Conservation (phyloP, 2,113 vertebrate species). For the Pygoscelis antarcticus region DNA sequence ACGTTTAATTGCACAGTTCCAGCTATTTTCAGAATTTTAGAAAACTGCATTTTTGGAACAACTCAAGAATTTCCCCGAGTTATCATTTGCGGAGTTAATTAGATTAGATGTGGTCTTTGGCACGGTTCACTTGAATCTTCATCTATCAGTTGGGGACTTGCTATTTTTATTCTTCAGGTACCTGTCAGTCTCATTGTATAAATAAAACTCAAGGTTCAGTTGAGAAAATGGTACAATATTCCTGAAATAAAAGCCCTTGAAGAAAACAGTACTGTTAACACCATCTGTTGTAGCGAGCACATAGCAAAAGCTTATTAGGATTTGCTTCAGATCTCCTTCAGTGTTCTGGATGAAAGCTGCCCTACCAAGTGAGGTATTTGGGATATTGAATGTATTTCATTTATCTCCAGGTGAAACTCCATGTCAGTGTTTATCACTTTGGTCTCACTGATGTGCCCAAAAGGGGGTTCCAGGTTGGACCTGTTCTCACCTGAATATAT, state of each 20-base stretch:
- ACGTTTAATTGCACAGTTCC: not conserved
- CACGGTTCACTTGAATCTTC: not conserved
- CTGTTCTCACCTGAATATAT: not conserved
- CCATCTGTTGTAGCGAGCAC: not conserved
- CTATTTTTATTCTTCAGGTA: not conserved
- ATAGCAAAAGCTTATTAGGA: not conserved
- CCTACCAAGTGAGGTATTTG: not conserved
- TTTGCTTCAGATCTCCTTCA: not conserved
- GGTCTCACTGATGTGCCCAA: not conserved
- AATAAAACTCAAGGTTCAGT: not conserved
- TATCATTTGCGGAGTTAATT: not conserved
- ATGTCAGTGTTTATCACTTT: not conserved
- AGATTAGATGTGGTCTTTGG: not conserved
- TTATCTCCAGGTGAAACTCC: not conserved
- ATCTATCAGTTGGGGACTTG: not conserved
- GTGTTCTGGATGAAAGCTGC: not conserved
- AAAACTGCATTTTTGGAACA: not conserved
- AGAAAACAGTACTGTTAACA: not conserved
- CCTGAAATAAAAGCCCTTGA: not conserved
- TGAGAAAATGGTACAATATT: not conserved
- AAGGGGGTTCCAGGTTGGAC: not conserved
- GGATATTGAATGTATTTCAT: not conserved
- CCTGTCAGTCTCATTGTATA: not conserved
- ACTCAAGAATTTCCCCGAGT: not conserved
- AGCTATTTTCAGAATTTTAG: not conserved